Conservation (phyloP, 2,888 invertebrate species). For the Scaptomyza polygonia region DNA sequence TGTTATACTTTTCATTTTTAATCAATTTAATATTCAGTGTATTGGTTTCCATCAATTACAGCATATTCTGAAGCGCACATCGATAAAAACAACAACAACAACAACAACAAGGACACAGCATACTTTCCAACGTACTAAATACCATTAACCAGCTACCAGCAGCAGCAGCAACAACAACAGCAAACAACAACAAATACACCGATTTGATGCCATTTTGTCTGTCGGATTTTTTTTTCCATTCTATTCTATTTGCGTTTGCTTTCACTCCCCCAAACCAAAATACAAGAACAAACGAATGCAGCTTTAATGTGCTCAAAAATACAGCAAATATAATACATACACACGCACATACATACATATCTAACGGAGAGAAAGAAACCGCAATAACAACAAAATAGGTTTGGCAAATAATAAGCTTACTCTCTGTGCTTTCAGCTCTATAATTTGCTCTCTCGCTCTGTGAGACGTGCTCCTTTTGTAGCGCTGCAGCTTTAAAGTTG, state of each 20-base stretch:
- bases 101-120: too few species aligned
- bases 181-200: background rate
- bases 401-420: constrained; percentile 12
- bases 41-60: too few species aligned
- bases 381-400: constrained; percentile 13
- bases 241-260: constrained; percentile 4
- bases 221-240: constrained; percentile 2
- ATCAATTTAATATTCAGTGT: background rate
- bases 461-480: background rate
- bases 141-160: background rate
- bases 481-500: constrained; percentile 46
- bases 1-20: background rate
- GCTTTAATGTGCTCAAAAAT: constrained; percentile 26
- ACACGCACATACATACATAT: background rate
- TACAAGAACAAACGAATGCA: background rate
- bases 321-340: background rate
- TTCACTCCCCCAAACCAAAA: background rate
- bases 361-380: background rate
- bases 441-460: too few species aligned
- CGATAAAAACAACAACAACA: too few species aligned
- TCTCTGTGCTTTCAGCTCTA: constrained; percentile 1
- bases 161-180: background rate
- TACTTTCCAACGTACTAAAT: background rate
- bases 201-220: background rate
- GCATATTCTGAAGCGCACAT: too few species aligned